Evolutionary conservation across 2,888 invertebrate genomes (phyloP).

Genomic region (Plusia festucae): DNA sequence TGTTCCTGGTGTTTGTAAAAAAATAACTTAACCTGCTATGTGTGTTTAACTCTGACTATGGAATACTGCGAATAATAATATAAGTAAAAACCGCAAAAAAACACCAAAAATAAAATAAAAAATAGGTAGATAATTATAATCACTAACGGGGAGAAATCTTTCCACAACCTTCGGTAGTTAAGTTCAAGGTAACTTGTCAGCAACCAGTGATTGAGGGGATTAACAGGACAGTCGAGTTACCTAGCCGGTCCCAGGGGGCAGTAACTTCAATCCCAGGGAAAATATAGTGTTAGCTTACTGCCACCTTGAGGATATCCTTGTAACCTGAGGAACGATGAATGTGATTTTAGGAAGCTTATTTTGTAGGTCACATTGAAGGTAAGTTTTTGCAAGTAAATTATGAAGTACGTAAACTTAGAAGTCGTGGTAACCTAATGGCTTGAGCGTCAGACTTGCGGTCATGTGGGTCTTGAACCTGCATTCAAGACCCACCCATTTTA

Average conservation of each 20-base stretch:
- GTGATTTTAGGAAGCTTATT: not conserved
- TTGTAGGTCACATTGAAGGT: not conserved
- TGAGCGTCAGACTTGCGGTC: too few species aligned
- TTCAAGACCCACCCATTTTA: too few species aligned
- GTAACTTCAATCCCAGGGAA: constrained; percentile 24
- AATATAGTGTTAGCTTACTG: constrained; percentile 34
- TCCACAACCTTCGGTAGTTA: not conserved
- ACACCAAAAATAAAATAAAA: too few species aligned
- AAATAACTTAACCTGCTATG: too few species aligned
- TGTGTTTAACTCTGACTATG: too few species aligned
- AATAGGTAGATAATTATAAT: not conserved
- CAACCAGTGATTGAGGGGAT: constrained; percentile 37
- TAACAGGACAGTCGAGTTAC: constrained; percentile 44
- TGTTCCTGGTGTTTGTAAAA: too few species aligned
- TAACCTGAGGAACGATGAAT: not conserved
- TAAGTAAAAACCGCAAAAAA: too few species aligned
- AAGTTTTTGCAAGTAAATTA: not conserved
- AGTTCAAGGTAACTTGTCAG: constrained; percentile 40
- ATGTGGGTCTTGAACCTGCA: too few species aligned
- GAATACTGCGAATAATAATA: too few species aligned
- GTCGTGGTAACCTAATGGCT: too few species aligned
- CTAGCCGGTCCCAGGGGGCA: constrained; percentile 24
- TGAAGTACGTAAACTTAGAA: too few species aligned
- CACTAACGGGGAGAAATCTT: not conserved
- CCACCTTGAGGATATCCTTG: constrained; percentile 21